Evolutionary conservation across 2,888 invertebrate species (phyloP), one percentile per base, ranked within the genome.

Genomic region (Drosophila formosana): DNA sequence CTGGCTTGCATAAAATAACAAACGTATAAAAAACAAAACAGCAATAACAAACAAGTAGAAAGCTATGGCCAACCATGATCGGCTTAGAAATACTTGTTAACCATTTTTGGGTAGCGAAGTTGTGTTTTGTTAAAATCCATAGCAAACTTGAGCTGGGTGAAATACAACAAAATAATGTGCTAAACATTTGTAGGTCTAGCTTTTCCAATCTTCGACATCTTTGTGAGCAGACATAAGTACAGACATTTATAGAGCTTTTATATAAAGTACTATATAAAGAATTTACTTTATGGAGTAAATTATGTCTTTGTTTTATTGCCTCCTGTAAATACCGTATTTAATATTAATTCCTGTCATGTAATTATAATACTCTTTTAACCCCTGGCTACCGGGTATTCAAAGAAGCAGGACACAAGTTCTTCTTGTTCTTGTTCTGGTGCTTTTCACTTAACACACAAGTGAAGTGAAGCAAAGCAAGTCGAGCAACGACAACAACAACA

Each of bases 401-500:
- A 45, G 47, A 52, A 68, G 39, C 57, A 67, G 72, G 62, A 72
- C 68, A 72, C 74, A 71, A 41, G 39, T 74, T 80, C 75, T 75
- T 60, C 75, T 75, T 55, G 71, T 50, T 55, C 45, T 53, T 55
- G 43, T 75, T 82, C 75, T 78, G 51, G 73, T 74, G 58, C 73
- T 63, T 80, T 87, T 88, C 86, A 75, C 80, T 85, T 80, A 70
- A 51, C 69, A 74, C 84, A 61, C 63, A 82, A 81, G 87, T 84
- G 79, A 87, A 80, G 75, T 65, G 77, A 73, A 72, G 74, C 52
- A 69, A 30, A 18, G 39, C 37, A 37, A 56, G 68, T 46, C 52
- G 51, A 49, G 47, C 13, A 43, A 26, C 30, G 25, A n/a, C 26
- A 41, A 39, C 41, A 8, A 51, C 41, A 55, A 74, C 37, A 55